These are phyloP conservation scores for Acinonyx jubatus DNA, from an alignment of 2,113 vertebrate genomes.

Conservation along the genomic window DNA sequence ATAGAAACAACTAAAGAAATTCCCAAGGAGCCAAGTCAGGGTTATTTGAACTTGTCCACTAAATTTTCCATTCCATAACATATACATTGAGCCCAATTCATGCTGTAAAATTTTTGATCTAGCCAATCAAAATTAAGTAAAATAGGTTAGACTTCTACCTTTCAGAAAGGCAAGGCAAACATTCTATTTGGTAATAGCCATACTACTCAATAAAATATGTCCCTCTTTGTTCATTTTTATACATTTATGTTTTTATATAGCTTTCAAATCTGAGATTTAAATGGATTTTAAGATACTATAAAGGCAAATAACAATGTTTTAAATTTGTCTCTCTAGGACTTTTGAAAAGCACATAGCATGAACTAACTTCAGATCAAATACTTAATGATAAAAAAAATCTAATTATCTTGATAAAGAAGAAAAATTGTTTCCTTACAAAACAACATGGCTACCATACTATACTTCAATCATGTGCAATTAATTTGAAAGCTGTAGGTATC, in stretches of 20 bases:
- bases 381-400: neutral
- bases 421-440: neutral
- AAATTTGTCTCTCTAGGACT: neutral
- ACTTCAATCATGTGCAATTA: neutral
- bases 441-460: neutral
- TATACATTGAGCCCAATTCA: neutral
- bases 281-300: neutral
- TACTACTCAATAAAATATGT: neutral
- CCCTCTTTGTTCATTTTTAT: neutral
- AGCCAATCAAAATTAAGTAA: constrained; percentile 29
- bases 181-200: neutral
- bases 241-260: neutral
- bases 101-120: neutral
- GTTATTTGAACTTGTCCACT: constrained; percentile 17
- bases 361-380: neutral
- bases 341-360: neutral
- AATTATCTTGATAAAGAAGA: neutral
- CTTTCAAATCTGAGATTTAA: neutral
- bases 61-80: neutral
- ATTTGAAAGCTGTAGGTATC: neutral
- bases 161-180: neutral
- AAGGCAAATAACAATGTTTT: neutral
- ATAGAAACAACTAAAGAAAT: neutral
- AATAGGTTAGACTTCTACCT: neutral
- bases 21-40: neutral